Evolutionary conservation across 2,113 vertebrate genomes (phyloP), one percentile per base, ranked within the genome.

Genomic region (Corythornis cristatus): DNA sequence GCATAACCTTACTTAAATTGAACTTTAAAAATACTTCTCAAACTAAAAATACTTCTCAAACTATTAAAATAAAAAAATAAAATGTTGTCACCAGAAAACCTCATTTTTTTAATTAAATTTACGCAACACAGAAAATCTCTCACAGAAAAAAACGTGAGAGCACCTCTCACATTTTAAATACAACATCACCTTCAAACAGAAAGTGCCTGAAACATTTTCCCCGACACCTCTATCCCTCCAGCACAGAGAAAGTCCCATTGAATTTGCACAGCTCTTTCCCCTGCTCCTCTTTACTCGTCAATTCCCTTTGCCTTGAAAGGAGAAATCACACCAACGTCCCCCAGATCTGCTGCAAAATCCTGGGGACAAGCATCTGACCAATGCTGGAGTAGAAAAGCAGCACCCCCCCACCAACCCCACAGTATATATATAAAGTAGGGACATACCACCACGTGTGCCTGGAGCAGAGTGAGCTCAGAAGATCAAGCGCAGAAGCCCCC

Each of bases 171-270:
- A 68, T 23, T 57, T 42, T n/a, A 66, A 83, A 77, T 6, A 20
- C 23, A 54, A 14, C 14, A 12, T 16, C 89, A 83, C 60, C 79
- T 93, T 83, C 71, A 62, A 70, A 88, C 9, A 11, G 15, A 54
- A 66, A 91, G 84, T 3, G 26, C 48, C 42, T 5, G 18, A 53
- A 89, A 85, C 0, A 1, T 62, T 78, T 64, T 73, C 46, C 43
- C 53, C 0, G 2, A 77, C 62, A 62, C 29, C 43, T 50, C 45
- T 15, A 65, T 75, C 64, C 45, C 45, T 62, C 40, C 0, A 0
- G 67, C 56, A 46, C 2, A 2, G 22, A 67, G 22, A 0, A 0
- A 86, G 37, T 73, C 71, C 33, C 1, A 0, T 26, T 11, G 72
- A 43, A 74, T 42, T 57, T 22, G 21, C 28, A 42, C 31, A 29